Evolutionary conservation across 1,140 invertebrate genomes (phyloP), one percentile per base, ranked within the genome.

Genomic region (Drosophila asahinai): DNA sequence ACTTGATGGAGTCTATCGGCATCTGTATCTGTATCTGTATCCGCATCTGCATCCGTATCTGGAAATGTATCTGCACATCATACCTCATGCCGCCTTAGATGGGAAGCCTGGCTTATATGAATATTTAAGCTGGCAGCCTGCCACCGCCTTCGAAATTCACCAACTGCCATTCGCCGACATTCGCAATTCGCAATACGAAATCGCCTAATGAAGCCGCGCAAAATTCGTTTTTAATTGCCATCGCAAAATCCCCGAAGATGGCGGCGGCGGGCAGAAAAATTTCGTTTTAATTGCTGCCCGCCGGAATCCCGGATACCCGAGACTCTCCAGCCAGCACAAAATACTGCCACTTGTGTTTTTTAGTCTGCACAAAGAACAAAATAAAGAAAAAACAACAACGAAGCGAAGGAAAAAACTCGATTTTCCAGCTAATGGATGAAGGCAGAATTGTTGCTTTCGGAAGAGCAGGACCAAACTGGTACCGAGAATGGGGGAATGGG

Each of bases 181-280:
- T 22, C 42, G 48, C 66, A 48, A 57, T 73, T 43, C 36, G 63
- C 63, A 25, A 33, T 36, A 40, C 64, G 40, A 61, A 54, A 49
- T 65, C 51, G 74, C 33, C 86, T 89, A 89, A 89, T 89, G 84
- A 89, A 90, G 84, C 81, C 55, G 78, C 83, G 86, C 86, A 77
- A 90, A 90, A 90, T 90, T 90, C 86, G 79, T 86, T 90, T 90
- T 90, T 90, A 90, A 90, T 90, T 90, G 86, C 86, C 45, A 73
- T 66, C 62, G 75, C 68, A 81, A 90, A 84, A 72, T 79, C 86
- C 86, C 80, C 86, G 63, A 89, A 89, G 84, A 89, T 90, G 84
- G 81, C 77, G 84, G 81, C 77, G 84, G 59, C 77, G 73, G 60
- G 68, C 64, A 89, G 74, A 89, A 89, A 89, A 89, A 89, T 90